phyloP scores from a whole-genome alignment of 1,140 invertebrate species.

The Cylas formicarius region DNA sequence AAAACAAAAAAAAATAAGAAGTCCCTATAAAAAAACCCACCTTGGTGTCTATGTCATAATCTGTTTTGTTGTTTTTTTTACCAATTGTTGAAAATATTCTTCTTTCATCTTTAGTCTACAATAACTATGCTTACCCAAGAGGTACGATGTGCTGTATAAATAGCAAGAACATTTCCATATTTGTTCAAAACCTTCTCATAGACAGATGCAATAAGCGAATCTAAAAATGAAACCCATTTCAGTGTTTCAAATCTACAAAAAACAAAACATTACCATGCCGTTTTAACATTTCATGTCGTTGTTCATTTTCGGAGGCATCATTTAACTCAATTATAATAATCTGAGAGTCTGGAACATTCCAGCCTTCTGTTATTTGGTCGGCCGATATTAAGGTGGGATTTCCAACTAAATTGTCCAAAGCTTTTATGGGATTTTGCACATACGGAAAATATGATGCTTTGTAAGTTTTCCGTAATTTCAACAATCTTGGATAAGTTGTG shows the following conservation, averaged over 20 bases:
- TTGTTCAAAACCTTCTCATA: conserved; percentile 28
- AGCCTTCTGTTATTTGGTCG: conserved; percentile 24
- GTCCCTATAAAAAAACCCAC: neutral
- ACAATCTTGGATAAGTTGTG: conserved; percentile 25
- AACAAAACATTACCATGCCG: conserved; percentile 41
- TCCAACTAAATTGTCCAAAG: conserved; percentile 23
- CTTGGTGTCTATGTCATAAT: too few species aligned
- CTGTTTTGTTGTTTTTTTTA: too few species aligned
- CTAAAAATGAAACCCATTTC: conserved; percentile 25
- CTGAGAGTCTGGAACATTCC: conserved; percentile 31
- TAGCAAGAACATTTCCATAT: conserved; percentile 31
- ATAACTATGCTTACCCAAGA: conserved; percentile 43
- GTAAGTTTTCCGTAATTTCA: conserved; percentile 22
- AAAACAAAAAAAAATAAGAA: conserved; percentile 3
- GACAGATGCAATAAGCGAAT: conserved; percentile 30
- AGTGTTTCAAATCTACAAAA: neutral
- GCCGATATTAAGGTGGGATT: too few species aligned
- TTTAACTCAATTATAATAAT: conserved; percentile 42
- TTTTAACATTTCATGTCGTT: conserved; percentile 38
- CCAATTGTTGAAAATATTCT: too few species aligned
- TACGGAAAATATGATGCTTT: conserved; percentile 35
- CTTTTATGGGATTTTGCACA: conserved; percentile 35
- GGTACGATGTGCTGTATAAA: conserved; percentile 36
- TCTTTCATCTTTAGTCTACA: too few species aligned
- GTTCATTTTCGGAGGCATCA: conserved; percentile 39